Evolutionary conservation across 1,140 invertebrate species (phyloP), one percentile per base, ranked within the genome.

Genomic region (Musca vetustissima): DNA sequence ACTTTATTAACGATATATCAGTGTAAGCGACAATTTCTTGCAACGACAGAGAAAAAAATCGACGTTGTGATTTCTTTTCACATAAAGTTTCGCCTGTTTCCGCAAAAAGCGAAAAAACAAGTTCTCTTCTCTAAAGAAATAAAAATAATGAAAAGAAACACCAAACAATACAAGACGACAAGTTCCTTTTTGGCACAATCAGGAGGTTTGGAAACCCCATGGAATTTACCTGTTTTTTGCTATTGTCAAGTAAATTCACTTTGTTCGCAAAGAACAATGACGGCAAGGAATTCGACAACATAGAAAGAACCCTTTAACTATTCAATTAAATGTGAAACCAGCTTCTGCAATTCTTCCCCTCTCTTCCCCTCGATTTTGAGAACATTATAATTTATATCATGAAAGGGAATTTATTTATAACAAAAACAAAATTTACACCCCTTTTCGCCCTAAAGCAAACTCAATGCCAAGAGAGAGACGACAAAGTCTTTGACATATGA

Each of bases 271-370:
- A 55, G 11, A 55, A 21, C 19, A 21, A 55, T 13, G 8, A 36
- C 14, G 3, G 28, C 8, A 43, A 64, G 47, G 8, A 28, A 28
- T 28, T 28, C 28, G 28, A 28, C 3, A 4, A 28, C 8, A 64
- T 64, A 21, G 11, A 17, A 64, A 53, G n/a, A 53, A 53, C 22
- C 50, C 50, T 14, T 24, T 53, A n/a, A 36, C 28, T 61, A 36
- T 61, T 61, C 57, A 61, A 61, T 61, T 61, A 61, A 61, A 61
- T 61, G n/a, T n/a, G 28, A 36, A 61, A 61, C 57, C 17, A 19
- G 50, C 50, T 53, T 7, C 17, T n/a, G n/a, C n/a, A n/a, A n/a
- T n/a, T n/a, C n/a, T n/a, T 53, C 7, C 2, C 9, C 22, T 21
- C 50, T 53, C 17, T 7, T 53, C 2, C 64, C 64, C 64, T 43